Percentiles rank a stretch among this genome's conserved stretches.
Evolutionary conservation across 1,140 invertebrate genomes (phyloP).

Genomic region (Lepidurus arcticus): DNA sequence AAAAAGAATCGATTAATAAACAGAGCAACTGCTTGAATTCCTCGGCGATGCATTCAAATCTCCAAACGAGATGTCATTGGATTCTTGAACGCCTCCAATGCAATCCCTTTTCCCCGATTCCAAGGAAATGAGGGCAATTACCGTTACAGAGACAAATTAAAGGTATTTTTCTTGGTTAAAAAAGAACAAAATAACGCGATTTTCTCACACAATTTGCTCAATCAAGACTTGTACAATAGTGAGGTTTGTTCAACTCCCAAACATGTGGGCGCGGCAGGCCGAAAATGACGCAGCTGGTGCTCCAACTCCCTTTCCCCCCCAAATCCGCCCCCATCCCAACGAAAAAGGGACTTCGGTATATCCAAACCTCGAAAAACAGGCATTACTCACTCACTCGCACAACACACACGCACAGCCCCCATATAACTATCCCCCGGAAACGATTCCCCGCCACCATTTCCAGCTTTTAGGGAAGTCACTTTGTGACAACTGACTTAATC

Average conservation of each 20-base stretch:
- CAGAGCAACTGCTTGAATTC: too few relatives aligned
- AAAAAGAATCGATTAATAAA: too few relatives aligned
- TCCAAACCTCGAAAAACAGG: neutral
- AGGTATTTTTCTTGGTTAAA: too few relatives aligned
- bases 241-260: neutral
- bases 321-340: neutral
- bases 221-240: neutral
- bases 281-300: constrained; percentile 21
- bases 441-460: neutral
- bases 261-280: constrained; percentile 16
- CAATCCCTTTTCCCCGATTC: too few relatives aligned
- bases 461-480: neutral
- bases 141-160: too few relatives aligned
- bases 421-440: constrained; percentile 7
- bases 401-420: neutral
- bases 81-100: too few relatives aligned
- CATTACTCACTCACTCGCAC: constrained; percentile 8
- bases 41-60: too few relatives aligned
- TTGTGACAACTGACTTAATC: neutral
- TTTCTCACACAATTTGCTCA: neutral
- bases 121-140: too few relatives aligned
- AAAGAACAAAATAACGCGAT: neutral
- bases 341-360: neutral
- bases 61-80: too few relatives aligned
- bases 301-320: neutral